Evolutionary conservation across 2,888 invertebrate genomes (phyloP), one percentile per base, ranked within the genome.

Genomic region (Folsomia candida): DNA sequence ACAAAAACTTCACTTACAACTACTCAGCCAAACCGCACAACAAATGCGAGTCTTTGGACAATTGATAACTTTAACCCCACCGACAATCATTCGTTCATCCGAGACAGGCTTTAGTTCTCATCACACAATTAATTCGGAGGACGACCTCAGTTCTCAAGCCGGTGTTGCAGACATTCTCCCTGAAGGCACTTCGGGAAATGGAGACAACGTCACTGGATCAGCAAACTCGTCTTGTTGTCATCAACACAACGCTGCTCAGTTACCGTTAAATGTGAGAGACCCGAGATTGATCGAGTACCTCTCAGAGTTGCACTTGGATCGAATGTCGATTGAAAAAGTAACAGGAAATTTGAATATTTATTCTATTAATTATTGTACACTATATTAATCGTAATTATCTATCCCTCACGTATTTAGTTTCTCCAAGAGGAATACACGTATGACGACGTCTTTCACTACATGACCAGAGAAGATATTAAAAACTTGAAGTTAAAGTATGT

Each of bases 381-480:
- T 28, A 18, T 37, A 63, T 69, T 18, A 47, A 18, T 14, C 11
- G 18, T 47, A 47, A 18, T 18, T 47, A 14, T 47, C n/a, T n/a
- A n/a, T n/a, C n/a, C n/a, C n/a, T n/a, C n/a, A n/a, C n/a, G n/a
- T n/a, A n/a, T 81, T 25, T 76, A 87, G 86, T 85, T 95, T 79
- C 82, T 89, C 1, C 83, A 85, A 26, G 92, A 95, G 82, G 90
- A 91, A 76, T 96, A 91, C 83, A 88, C 89, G 0, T 87, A 93
- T 74, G 87, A 89, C 28, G 94, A 96, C 83, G 85, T 97, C 66
- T 83, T 95, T 73, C 88, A 88, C 74, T 88, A 91, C 80, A 88
- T 93, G 80, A 90, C 90, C 22, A 87, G 93, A 79, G 90, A 93
- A 66, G 97, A 97, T 83, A 84, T 97, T 67, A 86, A 90, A 68